Evolutionary conservation across 2,797 vertebrate species (phyloP), one percentile per base, ranked within the genome.

Genomic region (Antennarius maculatus): DNA sequence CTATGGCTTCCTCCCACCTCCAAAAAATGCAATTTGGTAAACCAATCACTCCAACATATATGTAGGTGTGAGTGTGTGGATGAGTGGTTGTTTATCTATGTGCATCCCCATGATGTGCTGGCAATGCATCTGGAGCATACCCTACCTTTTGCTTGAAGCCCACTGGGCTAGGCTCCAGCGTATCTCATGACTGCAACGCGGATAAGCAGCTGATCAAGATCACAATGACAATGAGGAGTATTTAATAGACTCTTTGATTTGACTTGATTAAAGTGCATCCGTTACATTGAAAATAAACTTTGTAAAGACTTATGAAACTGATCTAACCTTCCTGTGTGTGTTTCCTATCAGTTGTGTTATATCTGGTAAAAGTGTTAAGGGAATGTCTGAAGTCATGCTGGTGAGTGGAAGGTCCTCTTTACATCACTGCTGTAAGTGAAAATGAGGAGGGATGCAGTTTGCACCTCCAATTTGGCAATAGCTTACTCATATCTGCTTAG

Each of bases 401-500:
- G 60, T 75, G 85, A 86, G 87, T 85, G 54, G 69, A 79, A 59
- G 72, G 81, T 77, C 66, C 49, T 77, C 43, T 72, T 52, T 56
- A 63, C 71, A 75, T 77, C 61, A 54, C 45, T 42, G 27, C 82
- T 61, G 43, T 2, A 68, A 61, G 63, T 50, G 52, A 45, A 75
- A 55, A 61, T 34, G 63, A 80, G 52, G 55, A 83, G 72, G 78
- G 68, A 79, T 88, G 56, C 62, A 65, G 82, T 83, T 90, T 73
- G 37, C 84, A 85, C 86, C 75, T 83, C 77, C 49, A 60, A 83
- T 74, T 77, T 83, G 79, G 84, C 76, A 81, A 89, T 79, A 67
- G 73, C 80, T 89, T 88, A 83, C 86, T 90, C 86, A 87, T 76
- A 89, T 88, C 82, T 88, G 81, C 82, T 79, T 59, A 76, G 77